A percentile compares a stretch with the other conserved stretches of the same genome.
These are phyloP conservation scores for Trachythela sp. DNA, from an alignment of 64 coral and sea anemone genomes.

Conservation along the genomic window DNA sequence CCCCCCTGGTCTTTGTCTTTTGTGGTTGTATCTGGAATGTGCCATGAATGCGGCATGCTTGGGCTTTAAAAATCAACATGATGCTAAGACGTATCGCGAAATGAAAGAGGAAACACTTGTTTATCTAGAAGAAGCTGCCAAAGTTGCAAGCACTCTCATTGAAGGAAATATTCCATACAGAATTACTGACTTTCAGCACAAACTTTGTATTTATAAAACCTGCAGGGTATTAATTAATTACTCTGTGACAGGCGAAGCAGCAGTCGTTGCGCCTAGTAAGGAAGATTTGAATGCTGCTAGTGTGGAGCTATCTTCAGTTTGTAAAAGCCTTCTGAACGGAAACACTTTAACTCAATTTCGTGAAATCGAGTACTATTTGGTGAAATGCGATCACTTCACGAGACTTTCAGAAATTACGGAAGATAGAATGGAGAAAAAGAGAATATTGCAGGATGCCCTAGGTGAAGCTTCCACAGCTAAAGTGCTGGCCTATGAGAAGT, in stretches of 20 bases:
- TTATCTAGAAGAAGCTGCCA: neutral
- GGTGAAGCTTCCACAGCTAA: neutral
- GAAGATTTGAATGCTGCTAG: neutral
- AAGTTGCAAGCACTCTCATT: neutral
- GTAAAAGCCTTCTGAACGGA: neutral
- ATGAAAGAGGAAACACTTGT: neutral
- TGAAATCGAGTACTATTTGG: neutral
- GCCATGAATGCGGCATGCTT: neutral
- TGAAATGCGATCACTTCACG: neutral
- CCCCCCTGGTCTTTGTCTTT: neutral
- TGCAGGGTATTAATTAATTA: neutral
- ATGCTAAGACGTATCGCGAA: neutral
- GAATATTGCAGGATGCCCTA: neutral
- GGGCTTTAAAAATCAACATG: neutral
- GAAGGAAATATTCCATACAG: neutral
- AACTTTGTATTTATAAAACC: neutral
- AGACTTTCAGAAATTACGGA: neutral
- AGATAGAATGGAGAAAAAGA: neutral
- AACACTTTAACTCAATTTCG: neutral
- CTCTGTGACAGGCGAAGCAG: neutral
- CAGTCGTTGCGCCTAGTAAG: neutral
- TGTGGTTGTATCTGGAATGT: neutral
- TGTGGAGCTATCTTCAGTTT: neutral
- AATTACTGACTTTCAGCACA: slow-evolving; percentile 5
- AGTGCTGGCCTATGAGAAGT: neutral